These are phyloP conservation scores for Melanotus villosus DNA, from an alignment of 2,888 invertebrate genomes.

Conservation along the genomic window DNA sequence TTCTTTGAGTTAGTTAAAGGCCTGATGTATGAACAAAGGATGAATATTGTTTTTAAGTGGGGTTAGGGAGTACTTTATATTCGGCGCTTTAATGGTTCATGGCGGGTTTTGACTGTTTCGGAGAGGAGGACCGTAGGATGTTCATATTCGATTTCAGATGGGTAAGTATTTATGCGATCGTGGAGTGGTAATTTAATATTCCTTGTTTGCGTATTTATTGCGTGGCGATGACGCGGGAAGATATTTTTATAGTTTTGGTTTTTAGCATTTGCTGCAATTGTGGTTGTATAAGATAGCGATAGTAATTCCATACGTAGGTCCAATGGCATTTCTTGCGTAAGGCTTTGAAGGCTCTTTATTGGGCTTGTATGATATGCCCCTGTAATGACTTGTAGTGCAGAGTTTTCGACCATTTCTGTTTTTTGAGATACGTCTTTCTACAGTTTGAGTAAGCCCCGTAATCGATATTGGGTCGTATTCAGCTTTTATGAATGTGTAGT, in stretches of 20 bases:
- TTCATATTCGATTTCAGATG: neutral
- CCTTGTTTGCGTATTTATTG: neutral
- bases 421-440: neutral
- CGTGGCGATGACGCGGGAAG: neutral
- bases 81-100: neutral
- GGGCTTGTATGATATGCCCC: slow-evolving; percentile 3
- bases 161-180: neutral
- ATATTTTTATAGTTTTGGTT: slow-evolving; percentile 4
- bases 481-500: neutral
- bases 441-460: neutral
- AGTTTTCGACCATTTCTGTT: neutral
- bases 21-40: neutral
- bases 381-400: neutral
- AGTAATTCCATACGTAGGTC: neutral
- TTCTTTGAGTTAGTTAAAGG: too few relatives aligned
- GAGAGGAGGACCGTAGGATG: neutral
- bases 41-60: neutral
- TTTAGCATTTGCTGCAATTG: neutral
- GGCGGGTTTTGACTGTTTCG: neutral
- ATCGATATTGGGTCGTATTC: neutral
- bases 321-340: slow-evolving; percentile 1
- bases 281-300: slow-evolving; percentile 2
- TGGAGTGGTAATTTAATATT: neutral
- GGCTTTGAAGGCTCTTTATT: neutral
- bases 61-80: neutral